Evolutionary conservation across 2,113 vertebrate genomes (phyloP).

Genomic region (Cygnus buccinator): DNA sequence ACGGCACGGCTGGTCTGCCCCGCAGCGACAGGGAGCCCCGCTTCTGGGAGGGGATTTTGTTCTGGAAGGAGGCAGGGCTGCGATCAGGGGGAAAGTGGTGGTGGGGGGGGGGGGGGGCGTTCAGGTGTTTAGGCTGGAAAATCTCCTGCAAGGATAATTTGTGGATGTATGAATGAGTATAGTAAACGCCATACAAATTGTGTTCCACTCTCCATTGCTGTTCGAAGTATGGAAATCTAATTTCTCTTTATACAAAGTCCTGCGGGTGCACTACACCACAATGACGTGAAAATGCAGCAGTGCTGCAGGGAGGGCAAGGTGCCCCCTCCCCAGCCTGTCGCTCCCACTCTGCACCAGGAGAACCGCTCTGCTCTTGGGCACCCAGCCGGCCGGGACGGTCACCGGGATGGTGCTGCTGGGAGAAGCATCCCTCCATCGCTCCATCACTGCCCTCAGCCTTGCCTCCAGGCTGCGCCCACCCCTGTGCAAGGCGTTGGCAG

Average conservation of each 20-base stretch:
- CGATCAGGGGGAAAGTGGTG: not conserved
- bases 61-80: not conserved
- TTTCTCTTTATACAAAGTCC: not conserved
- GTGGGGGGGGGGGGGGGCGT: not conserved
- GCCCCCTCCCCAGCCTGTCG: not conserved
- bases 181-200: not conserved
- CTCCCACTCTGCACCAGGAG: not conserved
- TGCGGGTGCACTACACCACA: not conserved
- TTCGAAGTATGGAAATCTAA: not conserved
- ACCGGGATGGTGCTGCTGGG: not conserved
- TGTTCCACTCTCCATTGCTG: not conserved
- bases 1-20: not conserved
- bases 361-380: not conserved
- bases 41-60: not conserved
- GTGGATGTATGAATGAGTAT: not conserved
- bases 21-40: not conserved
- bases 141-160: not conserved
- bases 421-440: not conserved
- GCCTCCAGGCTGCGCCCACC: fast-evolving
- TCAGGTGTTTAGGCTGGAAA: not conserved
- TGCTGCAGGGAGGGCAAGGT: not conserved
- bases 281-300: not conserved
- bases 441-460: not conserved
- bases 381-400: not conserved
- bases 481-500: fast-evolving